phyloP scores from a whole-genome alignment of 2,888 invertebrate species.

The Scaptodrosophila latifasciaeformis region DNA sequence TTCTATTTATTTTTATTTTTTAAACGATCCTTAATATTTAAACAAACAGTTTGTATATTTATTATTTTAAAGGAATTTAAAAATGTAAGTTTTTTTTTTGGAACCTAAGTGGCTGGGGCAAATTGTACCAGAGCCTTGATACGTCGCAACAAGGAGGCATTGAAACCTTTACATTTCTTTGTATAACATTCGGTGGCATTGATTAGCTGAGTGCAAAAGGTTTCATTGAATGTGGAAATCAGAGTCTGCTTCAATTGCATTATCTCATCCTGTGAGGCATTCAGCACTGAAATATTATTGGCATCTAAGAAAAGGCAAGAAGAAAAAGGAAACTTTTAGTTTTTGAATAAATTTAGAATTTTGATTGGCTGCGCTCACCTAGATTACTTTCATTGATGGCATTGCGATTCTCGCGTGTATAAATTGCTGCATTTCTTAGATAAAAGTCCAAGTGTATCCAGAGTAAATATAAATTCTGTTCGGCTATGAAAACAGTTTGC shows the following conservation, averaged over 20 bases:
- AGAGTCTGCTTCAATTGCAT: conserved; percentile 83
- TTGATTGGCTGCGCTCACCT: conserved; percentile 19
- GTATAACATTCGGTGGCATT: conserved; percentile 82
- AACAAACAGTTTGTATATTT: no score
- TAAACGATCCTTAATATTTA: no score
- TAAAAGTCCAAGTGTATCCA: conserved; percentile 87
- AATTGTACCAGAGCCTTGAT: neutral
- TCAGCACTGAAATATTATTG: conserved; percentile 76
- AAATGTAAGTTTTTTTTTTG: no score
- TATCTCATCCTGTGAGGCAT: conserved; percentile 80
- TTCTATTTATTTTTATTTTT: no score
- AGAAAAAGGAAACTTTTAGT: conserved; percentile 1
- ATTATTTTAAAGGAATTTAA: no score
- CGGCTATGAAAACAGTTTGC: conserved; percentile 81
- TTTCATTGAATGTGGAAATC: conserved; percentile 84
- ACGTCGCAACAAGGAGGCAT: neutral
- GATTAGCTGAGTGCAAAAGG: conserved; percentile 84
- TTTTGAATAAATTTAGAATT: no score
- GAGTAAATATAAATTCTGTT: conserved; percentile 83
- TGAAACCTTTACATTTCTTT: conserved; percentile 80
- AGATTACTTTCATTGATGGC: conserved; percentile 45
- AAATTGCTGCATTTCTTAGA: conserved; percentile 79
- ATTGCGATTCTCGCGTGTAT: conserved; percentile 56
- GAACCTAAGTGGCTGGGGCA: neutral
- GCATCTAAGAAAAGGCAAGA: conserved; percentile 66